Conservation (phyloP, 2,797 vertebrate species). For the Cossypha dichroa region DNA sequence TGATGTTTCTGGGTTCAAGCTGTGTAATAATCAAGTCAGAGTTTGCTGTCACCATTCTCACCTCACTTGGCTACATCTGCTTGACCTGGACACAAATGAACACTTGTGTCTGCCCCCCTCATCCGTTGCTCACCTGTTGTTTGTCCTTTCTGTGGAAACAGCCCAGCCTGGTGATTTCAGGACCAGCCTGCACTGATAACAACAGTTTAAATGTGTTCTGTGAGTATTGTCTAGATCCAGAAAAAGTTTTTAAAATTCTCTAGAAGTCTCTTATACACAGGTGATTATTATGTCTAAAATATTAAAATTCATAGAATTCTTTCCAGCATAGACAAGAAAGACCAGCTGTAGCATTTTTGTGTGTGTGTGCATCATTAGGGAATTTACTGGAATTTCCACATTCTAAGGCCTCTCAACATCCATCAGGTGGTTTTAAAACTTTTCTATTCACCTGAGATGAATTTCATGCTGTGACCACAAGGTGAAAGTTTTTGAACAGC, state of each 20-base stretch:
- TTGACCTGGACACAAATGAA: not conserved
- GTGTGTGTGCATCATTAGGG: not conserved
- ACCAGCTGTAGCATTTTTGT: not conserved
- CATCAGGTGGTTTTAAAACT: slow-evolving; percentile 12
- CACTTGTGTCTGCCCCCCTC: not conserved
- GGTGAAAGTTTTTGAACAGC: slow-evolving; percentile 34
- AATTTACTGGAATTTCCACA: not conserved
- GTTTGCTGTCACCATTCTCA: not conserved
- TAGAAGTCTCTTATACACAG: not conserved
- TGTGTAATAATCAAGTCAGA: not conserved
- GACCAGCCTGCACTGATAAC: not conserved
- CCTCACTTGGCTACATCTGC: not conserved
- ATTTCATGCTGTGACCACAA: slow-evolving; percentile 41
- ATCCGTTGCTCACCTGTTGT: not conserved
- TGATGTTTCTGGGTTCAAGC: not conserved
- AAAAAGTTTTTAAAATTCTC: not conserved
- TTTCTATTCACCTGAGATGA: slow-evolving; percentile 23
- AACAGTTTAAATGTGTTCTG: not conserved
- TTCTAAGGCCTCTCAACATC: not conserved
- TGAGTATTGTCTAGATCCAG: not conserved
- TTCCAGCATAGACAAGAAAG: not conserved
- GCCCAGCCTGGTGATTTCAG: not conserved
- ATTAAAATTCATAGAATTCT: not conserved
- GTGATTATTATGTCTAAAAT: not conserved
- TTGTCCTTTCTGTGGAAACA: not conserved